Percentiles rank a stretch among this genome's conserved stretches.
These are phyloP conservation scores for Philypnodon macrostomus DNA, from an alignment of 2,797 vertebrate species.

Conservation along the genomic window DNA sequence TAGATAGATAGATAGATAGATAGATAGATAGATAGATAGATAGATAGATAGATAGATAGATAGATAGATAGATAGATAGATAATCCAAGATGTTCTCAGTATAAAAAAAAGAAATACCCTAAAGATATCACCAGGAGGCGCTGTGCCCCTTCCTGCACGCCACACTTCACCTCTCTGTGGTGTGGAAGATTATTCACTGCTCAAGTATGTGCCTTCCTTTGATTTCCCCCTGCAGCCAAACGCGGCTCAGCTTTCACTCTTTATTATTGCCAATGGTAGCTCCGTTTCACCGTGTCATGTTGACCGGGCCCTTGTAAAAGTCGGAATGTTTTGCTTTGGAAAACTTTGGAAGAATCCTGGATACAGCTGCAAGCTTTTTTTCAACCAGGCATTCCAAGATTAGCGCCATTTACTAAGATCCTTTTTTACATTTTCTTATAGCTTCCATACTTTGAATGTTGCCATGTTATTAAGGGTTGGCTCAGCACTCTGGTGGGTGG, in stretches of 20 bases:
- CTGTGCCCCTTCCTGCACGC: conserved; percentile 47
- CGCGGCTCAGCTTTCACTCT: conserved; percentile 73
- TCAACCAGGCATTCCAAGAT: no score
- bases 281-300: conserved; percentile 61
- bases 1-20: no score
- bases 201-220: conserved; percentile 75
- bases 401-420: no score
- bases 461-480: conserved; percentile 16
- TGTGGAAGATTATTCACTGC: conserved; percentile 74
- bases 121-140: conserved; percentile 63
- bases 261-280: conserved; percentile 54
- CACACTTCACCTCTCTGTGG: conserved; percentile 17
- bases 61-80: no score
- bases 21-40: no score
- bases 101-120: no score
- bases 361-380: no score
- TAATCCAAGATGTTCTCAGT: no score
- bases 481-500: conserved; percentile 40
- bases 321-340: not conserved
- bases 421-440: not conserved
- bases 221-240: conserved; percentile 73
- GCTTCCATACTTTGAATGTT: not conserved
- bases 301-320: conserved; percentile 41
- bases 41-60: no score
- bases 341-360: not conserved